Percentiles rank a stretch among this genome's conserved stretches.
These are phyloP conservation scores for Lepidocolaptes lacrymiger DNA, from an alignment of 2,797 vertebrate species.

Conservation along the genomic window DNA sequence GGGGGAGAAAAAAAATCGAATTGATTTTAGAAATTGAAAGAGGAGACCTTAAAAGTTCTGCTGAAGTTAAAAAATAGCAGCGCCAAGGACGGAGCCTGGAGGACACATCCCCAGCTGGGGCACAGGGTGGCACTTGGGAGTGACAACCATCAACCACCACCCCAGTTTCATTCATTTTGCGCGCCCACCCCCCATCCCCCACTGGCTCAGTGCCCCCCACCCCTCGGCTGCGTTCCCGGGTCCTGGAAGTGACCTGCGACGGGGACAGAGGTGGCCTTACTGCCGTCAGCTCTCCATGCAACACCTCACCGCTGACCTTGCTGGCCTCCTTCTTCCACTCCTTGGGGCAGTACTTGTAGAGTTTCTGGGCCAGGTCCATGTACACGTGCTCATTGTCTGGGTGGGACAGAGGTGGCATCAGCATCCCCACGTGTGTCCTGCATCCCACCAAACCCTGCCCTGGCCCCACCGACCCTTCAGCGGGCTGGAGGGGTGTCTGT, in stretches of 20 bases:
- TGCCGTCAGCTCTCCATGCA: conserved; percentile 74
- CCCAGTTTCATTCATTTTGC: accelerated
- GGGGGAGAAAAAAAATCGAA: neutral
- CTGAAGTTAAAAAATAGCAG: neutral
- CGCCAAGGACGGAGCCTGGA: accelerated
- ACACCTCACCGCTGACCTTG: conserved; percentile 86
- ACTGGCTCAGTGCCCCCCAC: neutral
- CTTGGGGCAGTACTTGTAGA: conserved; percentile 98
- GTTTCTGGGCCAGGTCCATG: conserved; percentile 96
- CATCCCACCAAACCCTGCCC: neutral
- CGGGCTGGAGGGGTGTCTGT: too few species aligned
- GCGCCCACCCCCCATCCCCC: accelerated
- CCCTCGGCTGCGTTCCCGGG: neutral
- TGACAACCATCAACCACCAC: neutral
- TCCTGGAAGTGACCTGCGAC: conserved; percentile 52
- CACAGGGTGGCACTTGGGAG: accelerated
- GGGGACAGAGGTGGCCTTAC: conserved; percentile 59
- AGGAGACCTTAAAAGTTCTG: neutral
- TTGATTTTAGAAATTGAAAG: neutral
- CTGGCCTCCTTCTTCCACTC: conserved; percentile 99
- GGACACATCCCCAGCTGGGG: accelerated
- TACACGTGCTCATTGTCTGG: conserved; percentile 98
- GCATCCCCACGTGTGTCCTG: accelerated
- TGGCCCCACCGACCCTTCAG: too few species aligned
- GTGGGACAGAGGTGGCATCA: conserved; percentile 30